phyloP scores from a whole-genome alignment of 1,140 invertebrate genomes.

The Pygmarrhopalites habei region DNA sequence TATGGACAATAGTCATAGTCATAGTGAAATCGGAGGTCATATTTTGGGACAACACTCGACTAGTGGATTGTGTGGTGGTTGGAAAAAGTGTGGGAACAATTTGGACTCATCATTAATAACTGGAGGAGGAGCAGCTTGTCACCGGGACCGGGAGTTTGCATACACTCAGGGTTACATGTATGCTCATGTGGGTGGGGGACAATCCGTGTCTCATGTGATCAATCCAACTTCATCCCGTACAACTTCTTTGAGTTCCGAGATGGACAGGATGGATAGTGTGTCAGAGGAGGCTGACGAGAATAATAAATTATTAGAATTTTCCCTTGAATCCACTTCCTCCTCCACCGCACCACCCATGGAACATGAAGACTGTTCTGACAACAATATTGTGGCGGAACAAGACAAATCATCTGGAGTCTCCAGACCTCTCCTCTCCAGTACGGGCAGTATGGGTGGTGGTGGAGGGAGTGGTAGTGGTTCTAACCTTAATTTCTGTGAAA shows the following conservation, averaged over 20 bases:
- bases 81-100: neutral
- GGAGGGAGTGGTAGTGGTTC: neutral
- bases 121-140: no score
- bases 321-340: neutral
- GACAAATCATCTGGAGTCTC: no score
- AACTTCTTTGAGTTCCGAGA: constrained; percentile 1
- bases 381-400: neutral
- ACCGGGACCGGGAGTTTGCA: no score
- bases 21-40: neutral
- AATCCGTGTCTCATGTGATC: neutral
- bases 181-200: no score
- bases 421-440: no score
- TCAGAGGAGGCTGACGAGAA: constrained; percentile 15
- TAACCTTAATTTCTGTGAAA: neutral
- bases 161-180: no score
- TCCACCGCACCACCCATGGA: neutral
- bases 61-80: neutral
- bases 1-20: constrained; percentile 8
- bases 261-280: constrained; percentile 11
- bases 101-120: no score
- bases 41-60: neutral
- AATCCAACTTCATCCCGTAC: neutral
- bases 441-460: no score
- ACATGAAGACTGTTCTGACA: no score
- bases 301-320: constrained; percentile 6